These are phyloP conservation scores for Tipula lateralis DNA, from an alignment of 2,888 invertebrate genomes.

Conservation along the genomic window DNA sequence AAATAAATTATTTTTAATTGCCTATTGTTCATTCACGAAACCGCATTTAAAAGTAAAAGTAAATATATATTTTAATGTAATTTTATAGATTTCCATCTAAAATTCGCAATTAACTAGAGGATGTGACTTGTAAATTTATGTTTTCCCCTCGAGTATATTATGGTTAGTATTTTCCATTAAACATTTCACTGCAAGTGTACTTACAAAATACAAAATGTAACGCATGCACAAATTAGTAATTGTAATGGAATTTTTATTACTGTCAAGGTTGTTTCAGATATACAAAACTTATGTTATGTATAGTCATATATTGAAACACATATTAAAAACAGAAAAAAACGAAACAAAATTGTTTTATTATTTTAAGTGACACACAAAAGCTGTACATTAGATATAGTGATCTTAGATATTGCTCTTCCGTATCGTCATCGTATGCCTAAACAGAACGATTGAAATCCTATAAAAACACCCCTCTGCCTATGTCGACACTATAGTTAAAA, in stretches of 20 bases:
- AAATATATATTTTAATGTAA: neutral
- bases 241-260: neutral
- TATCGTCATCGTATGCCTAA: too few species aligned
- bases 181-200: neutral
- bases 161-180: neutral
- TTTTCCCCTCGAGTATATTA: neutral
- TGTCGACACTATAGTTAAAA: too few species aligned
- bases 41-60: neutral
- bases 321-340: neutral
- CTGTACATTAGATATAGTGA: neutral
- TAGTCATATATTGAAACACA: neutral
- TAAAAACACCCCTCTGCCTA: too few species aligned
- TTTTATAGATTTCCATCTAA: neutral
- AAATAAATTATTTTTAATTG: neutral
- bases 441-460: too few species aligned
- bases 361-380: neutral
- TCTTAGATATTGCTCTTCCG: neutral
- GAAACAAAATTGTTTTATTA: neutral
- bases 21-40: neutral
- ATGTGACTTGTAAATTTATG: neutral
- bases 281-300: neutral
- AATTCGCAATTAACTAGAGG: constrained; percentile 1
- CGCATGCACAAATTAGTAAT: neutral
- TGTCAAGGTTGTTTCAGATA: neutral
- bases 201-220: neutral